These are phyloP conservation scores for Hydrotaea diabolus DNA, from an alignment of 2,888 invertebrate species.

Conservation along the genomic window DNA sequence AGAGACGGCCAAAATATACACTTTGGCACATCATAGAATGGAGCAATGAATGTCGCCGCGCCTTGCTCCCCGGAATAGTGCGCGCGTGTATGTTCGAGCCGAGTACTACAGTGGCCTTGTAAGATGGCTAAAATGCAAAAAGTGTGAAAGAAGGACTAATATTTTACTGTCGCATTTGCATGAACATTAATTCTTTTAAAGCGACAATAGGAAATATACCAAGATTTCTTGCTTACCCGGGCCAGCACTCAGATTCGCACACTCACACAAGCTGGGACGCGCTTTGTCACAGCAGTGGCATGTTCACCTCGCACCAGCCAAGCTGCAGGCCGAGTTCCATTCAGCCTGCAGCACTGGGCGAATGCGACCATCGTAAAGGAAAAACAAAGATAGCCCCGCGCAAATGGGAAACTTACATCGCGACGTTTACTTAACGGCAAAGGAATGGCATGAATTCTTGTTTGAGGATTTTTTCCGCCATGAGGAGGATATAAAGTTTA, in stretches of 20 bases:
- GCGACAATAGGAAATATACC: conserved; percentile 56
- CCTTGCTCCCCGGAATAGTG: conserved; percentile 8
- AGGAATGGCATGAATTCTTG: conserved; percentile 13
- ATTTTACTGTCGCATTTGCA: conserved; percentile 68
- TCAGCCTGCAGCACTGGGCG: conserved; percentile 32
- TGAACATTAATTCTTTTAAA: conserved; percentile 65
- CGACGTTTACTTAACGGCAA: conserved; percentile 16
- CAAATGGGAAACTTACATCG: neutral
- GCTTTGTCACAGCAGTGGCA: neutral
- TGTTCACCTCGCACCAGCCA: neutral
- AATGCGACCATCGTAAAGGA: neutral
- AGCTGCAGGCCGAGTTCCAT: neutral
- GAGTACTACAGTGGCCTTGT: conserved; percentile 47
- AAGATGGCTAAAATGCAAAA: conserved; percentile 57
- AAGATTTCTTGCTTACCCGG: conserved; percentile 46
- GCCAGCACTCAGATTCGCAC: neutral
- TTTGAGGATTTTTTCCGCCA: conserved; percentile 4
- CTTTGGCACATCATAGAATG: conserved; percentile 53
- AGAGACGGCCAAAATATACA: conserved; percentile 55
- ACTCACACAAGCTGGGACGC: neutral
- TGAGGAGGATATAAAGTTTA: conserved; percentile 25
- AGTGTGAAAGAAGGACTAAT: conserved; percentile 58
- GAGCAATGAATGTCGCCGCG: conserved; percentile 47
- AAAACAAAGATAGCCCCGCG: conserved; percentile 20
- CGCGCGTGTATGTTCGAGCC: neutral